These are phyloP conservation scores for Schizopygopsis malacanthus DNA, from an alignment of 2,797 vertebrate species.

Conservation along the genomic window DNA sequence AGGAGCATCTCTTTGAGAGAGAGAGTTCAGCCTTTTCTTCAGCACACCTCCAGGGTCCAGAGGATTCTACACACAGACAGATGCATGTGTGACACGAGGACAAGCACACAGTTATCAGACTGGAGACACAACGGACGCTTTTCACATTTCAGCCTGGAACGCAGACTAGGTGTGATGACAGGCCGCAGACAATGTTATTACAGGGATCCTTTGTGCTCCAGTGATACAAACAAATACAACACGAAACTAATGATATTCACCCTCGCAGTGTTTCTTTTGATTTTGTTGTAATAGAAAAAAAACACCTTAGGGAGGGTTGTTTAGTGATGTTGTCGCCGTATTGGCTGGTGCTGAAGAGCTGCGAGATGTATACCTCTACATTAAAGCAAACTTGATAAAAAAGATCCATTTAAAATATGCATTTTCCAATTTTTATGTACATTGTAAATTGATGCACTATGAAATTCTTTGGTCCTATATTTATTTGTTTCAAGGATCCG, in stretches of 20 bases:
- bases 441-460: neutral
- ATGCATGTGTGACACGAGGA: neutral
- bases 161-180: neutral
- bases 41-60: constrained; percentile 85
- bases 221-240: neutral
- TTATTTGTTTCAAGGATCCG: neutral
- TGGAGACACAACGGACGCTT: neutral
- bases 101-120: neutral
- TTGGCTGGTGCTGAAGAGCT: neutral
- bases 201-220: neutral
- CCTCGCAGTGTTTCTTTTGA: neutral
- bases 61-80: constrained; percentile 65
- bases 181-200: neutral
- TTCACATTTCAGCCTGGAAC: neutral
- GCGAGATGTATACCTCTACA: neutral
- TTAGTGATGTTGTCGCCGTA: neutral
- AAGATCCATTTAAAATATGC: neutral
- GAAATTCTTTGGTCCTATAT: neutral
- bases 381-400: neutral
- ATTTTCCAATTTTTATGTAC: neutral
- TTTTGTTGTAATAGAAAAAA: neutral
- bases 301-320: neutral
- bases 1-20: constrained; percentile 77
- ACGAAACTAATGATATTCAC: neutral
- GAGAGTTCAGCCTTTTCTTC: constrained; percentile 90